Conservation (phyloP, 2,888 invertebrate species). For the Spilosoma lubricipeda region DNA sequence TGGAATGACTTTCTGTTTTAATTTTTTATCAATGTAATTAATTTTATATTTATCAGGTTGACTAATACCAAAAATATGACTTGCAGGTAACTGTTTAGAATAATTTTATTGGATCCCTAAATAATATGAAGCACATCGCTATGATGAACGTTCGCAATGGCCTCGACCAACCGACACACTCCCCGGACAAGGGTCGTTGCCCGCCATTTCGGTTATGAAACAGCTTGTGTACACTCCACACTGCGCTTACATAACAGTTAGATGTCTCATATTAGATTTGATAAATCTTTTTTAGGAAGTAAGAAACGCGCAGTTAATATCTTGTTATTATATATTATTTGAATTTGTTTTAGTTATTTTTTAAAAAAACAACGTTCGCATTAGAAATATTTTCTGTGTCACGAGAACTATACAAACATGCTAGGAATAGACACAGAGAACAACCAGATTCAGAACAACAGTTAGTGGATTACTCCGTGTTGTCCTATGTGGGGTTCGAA, state of each 20-base stretch:
- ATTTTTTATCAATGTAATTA: background rate
- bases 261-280: constrained; percentile 21
- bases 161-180: constrained; percentile 86
- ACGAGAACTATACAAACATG: too few relatives aligned
- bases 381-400: too few relatives aligned
- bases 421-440: too few relatives aligned
- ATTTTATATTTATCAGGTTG: background rate
- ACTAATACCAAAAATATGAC: background rate
- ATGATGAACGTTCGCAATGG: constrained; percentile 73
- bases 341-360: background rate
- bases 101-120: constrained; percentile 27
- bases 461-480: too few relatives aligned
- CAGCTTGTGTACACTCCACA: constrained; percentile 52
- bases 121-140: constrained; percentile 57
- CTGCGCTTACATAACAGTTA: constrained; percentile 36
- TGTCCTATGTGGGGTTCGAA: too few relatives aligned
- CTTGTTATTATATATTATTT: background rate
- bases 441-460: too few relatives aligned
- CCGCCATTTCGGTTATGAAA: constrained; percentile 80
- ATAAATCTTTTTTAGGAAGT: constrained; percentile 2
- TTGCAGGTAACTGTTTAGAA: background rate
- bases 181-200: constrained; percentile 70
- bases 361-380: too few relatives aligned
- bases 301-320: background rate
- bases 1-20: background rate